phyloP scores from a whole-genome alignment of 2,888 invertebrate species.

The Helicoverpa assulta region DNA sequence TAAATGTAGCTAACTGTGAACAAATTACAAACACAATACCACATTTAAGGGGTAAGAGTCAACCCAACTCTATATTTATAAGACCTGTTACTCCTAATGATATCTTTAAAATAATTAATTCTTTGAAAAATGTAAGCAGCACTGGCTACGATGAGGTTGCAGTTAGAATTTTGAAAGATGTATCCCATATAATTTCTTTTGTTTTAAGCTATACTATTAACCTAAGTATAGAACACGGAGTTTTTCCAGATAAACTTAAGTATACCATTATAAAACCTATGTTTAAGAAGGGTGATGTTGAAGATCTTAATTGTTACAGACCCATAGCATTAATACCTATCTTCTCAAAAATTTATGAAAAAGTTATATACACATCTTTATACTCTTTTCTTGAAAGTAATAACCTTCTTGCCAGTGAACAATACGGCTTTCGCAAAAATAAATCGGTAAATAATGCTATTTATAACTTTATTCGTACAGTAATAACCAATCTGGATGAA shows the following conservation, averaged over 20 bases:
- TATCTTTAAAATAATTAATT: constrained; percentile 1
- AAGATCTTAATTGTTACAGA: constrained; percentile 1
- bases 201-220: constrained; percentile 1
- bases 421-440: background rate
- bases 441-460: background rate
- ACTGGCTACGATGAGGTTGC: constrained; percentile 5
- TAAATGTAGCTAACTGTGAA: background rate
- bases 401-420: background rate
- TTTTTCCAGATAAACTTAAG: constrained; percentile 1
- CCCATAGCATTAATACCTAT: constrained; percentile 2
- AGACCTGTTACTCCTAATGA: background rate
- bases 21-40: background rate
- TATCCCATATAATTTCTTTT: background rate
- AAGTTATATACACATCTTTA: constrained; percentile 1
- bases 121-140: constrained; percentile 2
- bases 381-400: constrained; percentile 2
- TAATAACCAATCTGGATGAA: background rate
- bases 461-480: background rate
- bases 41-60: constrained; percentile 3
- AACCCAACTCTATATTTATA: constrained; percentile 5
- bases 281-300: background rate
- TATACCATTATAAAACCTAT: background rate
- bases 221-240: background rate
- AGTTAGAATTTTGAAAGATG: background rate
- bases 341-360: constrained; percentile 5